A percentile compares a stretch with the other conserved stretches of the same genome.
phyloP scores from a whole-genome alignment of 2,888 invertebrate genomes.

The Noctua comes region DNA sequence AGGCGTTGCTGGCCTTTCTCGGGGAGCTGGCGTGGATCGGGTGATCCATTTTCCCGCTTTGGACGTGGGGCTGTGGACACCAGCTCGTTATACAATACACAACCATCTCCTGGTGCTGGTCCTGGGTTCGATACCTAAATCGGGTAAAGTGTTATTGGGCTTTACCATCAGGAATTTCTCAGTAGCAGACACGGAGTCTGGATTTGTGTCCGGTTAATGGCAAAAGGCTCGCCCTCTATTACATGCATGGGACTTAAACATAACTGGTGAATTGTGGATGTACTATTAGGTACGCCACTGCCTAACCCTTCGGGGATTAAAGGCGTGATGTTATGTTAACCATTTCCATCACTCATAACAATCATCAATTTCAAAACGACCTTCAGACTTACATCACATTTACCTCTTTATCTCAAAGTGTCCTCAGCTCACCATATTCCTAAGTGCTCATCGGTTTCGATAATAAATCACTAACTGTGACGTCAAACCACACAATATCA shows the following conservation, averaged over 20 bases:
- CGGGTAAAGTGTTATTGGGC: too few species aligned
- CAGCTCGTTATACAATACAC: neutral
- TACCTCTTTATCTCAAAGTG: conserved; percentile 44
- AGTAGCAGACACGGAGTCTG: too few species aligned
- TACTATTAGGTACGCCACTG: too few species aligned
- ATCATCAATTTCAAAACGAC: conserved; percentile 10
- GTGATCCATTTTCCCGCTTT: neutral
- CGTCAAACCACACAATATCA: conserved; percentile 55
- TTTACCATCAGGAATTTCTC: too few species aligned
- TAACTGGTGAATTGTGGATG: too few species aligned
- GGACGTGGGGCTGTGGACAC: neutral
- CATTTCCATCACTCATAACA: neutral
- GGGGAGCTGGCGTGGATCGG: too few species aligned
- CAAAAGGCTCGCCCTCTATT: too few species aligned
- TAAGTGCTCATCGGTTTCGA: conserved; percentile 47
- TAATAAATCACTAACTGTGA: conserved; percentile 56
- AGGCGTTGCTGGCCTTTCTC: neutral
- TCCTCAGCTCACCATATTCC: conserved; percentile 28
- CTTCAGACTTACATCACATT: conserved; percentile 22
- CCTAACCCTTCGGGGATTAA: too few species aligned
- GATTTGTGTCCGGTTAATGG: too few species aligned
- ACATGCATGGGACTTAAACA: too few species aligned
- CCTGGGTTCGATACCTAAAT: too few species aligned
- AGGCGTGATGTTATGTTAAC: too few species aligned
- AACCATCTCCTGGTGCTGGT: neutral